Evolutionary conservation across 2,113 vertebrate genomes (phyloP), one percentile per base, ranked within the genome.

Genomic region (Planiliza haematocheilus): DNA sequence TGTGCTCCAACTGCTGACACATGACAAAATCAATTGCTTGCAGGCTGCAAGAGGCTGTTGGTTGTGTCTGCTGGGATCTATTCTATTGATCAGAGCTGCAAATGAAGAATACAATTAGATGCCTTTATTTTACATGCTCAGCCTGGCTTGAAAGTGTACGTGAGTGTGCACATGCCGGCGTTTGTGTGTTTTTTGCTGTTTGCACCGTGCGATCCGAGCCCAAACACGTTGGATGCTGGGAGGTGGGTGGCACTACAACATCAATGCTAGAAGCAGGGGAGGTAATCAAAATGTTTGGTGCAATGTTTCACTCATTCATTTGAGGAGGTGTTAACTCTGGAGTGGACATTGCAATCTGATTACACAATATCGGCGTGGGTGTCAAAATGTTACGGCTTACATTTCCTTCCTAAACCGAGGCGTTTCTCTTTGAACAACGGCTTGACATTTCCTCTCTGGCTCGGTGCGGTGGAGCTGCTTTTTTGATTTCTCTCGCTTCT

Each of bases 71-170:
- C 57, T 80, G 60, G 70, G 85, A 91, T 92, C 89, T 89, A 86
- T 80, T 70, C 77, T 81, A 81, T 86, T 79, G 89, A 93, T 93
- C 82, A 86, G 79, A 77, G 64, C 86, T 85, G 79, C 84, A 93
- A 94, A 94, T 92, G 85, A 91, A 86, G 84, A 90, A 85, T 90
- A 90, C 91, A 93, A 93, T 93, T 91, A 92, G 86, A 91, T 77
- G 81, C 87, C 59, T 91, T 91, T 91, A 92, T 93, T 90, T 79
- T 84, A 46, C 77, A 68, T 83, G 67, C 79, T 82, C 88, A 91
- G 88, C 63, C 50, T 57, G 74, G 53, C 46, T 77, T 76, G 45
- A 65, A 69, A 70, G 78, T 74, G 18, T 30, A 20, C 59, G 50
- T 7, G 58, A 59, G 53, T 53, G 58, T 70, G 45, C 45, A 52